Evolutionary conservation across 1,140 invertebrate species (phyloP), one percentile per base, ranked within the genome.

Genomic region (Sycobia sp.): DNA sequence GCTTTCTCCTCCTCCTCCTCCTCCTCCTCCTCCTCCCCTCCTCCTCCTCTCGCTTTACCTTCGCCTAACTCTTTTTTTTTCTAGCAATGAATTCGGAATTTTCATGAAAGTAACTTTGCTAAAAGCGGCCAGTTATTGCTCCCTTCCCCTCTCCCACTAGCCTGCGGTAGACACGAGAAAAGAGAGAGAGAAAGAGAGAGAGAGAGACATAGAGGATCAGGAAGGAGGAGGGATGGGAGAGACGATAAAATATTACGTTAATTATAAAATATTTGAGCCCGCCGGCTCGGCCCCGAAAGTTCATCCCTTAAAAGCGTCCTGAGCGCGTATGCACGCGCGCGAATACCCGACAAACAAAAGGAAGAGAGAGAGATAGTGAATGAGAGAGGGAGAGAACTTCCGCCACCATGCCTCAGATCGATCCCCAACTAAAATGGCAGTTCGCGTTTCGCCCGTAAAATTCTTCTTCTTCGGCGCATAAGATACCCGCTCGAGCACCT

Each of bases 191-290:
- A n/a, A n/a, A n/a, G n/a, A n/a, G n/a, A n/a, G n/a, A n/a, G n/a
- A n/a, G n/a, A n/a, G n/a, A n/a, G n/a, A n/a, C n/a, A n/a, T n/a
- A n/a, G n/a, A n/a, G n/a, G n/a, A n/a, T n/a, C n/a, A n/a, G n/a
- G n/a, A n/a, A n/a, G n/a, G n/a, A n/a, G n/a, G n/a, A n/a, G n/a
- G n/a, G n/a, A n/a, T 11, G 23, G 13, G 36, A 50, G 47, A 53
- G 56, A 59, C 29, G 62, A 73, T 74, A 71, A 76, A 74, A 76
- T 73, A 72, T 77, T 71, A 69, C 71, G 71, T 75, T 77, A 76
- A 77, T 76, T 76, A 77, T 72, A 62, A 74, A 72, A 74, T 73
- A 72, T 72, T 61, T 65, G 67, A 58, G 49, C 56, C 58, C 34
- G 29, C 34, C 11, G 4, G n/a, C 16, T 10, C 16, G 49, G 49